Evolutionary conservation across 2,113 vertebrate genomes (phyloP).

Genomic region (Camelus dromedarius): DNA sequence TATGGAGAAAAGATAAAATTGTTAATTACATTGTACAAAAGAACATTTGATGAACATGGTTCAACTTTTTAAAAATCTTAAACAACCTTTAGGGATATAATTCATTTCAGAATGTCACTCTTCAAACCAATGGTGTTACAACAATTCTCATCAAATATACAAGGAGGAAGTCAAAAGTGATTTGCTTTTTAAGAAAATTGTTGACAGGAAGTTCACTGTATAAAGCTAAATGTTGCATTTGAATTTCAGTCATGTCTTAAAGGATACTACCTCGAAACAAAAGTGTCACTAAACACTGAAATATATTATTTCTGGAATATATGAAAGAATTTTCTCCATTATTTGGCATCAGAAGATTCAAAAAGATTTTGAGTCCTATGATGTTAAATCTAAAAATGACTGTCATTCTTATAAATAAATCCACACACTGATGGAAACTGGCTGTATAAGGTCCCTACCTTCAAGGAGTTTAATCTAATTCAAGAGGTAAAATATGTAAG

Average conservation of each 20-base stretch:
- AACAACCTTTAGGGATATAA: conserved; percentile 33
- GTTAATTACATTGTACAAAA: neutral
- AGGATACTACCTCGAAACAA: neutral
- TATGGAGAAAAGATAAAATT: neutral
- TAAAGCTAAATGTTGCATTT: conserved; percentile 36
- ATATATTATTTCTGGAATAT: conserved; percentile 8
- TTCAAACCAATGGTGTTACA: neutral
- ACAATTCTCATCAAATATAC: conserved; percentile 43
- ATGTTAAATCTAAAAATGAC: neutral
- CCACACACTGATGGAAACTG: neutral
- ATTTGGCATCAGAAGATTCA: neutral
- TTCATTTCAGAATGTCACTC: neutral
- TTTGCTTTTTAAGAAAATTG: conserved; percentile 20
- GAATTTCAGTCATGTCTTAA: neutral
- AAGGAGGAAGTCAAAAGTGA: conserved; percentile 23
- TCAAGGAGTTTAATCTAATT: conserved; percentile 8
- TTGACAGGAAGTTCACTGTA: conserved; percentile 36
- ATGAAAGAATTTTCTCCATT: neutral
- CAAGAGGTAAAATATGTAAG: neutral
- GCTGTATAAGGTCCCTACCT: neutral
- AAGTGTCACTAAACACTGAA: neutral
- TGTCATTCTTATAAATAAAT: neutral
- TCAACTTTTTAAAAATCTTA: neutral
- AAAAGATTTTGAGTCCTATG: neutral
- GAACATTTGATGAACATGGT: conserved; percentile 1